Evolutionary conservation across 2,113 vertebrate genomes (phyloP).

Genomic region (Ptychochromis oligacanthus): DNA sequence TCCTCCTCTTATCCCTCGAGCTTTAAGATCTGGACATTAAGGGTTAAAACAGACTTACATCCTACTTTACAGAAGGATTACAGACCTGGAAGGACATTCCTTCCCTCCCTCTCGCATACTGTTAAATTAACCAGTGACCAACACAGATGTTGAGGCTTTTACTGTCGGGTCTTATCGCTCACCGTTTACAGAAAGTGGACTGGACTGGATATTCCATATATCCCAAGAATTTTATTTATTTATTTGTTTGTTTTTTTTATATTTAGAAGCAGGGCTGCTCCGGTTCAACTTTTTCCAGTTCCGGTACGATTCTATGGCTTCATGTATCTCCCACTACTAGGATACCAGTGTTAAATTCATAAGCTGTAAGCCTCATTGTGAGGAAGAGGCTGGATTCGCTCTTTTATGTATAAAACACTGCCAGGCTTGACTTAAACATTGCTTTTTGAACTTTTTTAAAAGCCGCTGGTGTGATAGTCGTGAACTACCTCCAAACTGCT

Average conservation of each 20-base stretch:
- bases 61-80: not conserved
- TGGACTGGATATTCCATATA: not conserved
- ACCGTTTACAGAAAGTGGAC: too few species aligned
- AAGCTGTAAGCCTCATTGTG: not conserved
- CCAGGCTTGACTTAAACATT: not conserved
- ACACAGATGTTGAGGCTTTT: constrained; percentile 26
- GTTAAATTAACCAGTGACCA: constrained; percentile 3
- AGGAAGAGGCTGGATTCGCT: not conserved
- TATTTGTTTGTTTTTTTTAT: not conserved
- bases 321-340: not conserved
- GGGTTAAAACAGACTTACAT: constrained; percentile 29
- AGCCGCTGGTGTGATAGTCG: too few species aligned
- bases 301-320: not conserved
- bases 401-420: too few species aligned
- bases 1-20: constrained; percentile 1
- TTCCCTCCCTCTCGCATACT: constrained; percentile 4
- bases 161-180: not conserved
- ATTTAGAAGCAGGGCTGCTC: not conserved
- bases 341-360: not conserved
- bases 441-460: not conserved
- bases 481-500: not conserved
- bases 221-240: not conserved
- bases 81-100: constrained; percentile 32
- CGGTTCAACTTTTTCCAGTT: not conserved
- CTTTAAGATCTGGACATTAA: not conserved